Evolutionary conservation across 2,888 invertebrate genomes (phyloP), one percentile per base, ranked within the genome.

Genomic region (Callosobruchus maculatus): DNA sequence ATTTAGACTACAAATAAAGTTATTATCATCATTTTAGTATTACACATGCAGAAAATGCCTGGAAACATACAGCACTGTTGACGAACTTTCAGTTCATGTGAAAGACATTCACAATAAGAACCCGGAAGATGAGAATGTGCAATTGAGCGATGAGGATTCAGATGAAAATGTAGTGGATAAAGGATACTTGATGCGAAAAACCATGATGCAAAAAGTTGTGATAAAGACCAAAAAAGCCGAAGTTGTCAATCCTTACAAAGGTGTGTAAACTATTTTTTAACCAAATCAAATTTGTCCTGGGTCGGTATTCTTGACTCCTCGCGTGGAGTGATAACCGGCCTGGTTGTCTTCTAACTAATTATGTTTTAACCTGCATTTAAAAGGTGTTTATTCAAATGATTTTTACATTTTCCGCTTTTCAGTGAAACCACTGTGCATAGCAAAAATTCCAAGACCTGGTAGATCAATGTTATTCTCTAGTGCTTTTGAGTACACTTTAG

Each of bases 41-140:
- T 83, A 79, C 71, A 80, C 82, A 9, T 86, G 86, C 75, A 85
- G 82, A 76, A 76, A 77, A 75, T 86, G 86, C 78, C 77, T 85
- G 68, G 71, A 74, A 18, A 79, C 83, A n/a, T 77, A 73, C 20
- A 70, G 74, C 71, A 77, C 74, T n/a, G 78, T 82, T 77, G 74
- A 78, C 20, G 79, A 81, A 18, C 81, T 84, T 1, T 74, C 77
- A 68, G 71, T 82, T 26, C 86, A 86, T 76, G 70, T 85, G 9
- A 75, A 80, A 72, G 21, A 67, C 20, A 71, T 49, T 67, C 82
- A 83, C 75, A 75, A 79, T 20, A 75, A 78, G 9, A 73, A 75
- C 68, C 67, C 80, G 13, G 72, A 72, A 13, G 74, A 76, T 20
- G 78, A 78, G 30, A 75, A 74, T 21, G 73, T 76, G 26, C 72